Conservation (phyloP, 2,113 vertebrate genomes). For the Glaucomys volans region DNA sequence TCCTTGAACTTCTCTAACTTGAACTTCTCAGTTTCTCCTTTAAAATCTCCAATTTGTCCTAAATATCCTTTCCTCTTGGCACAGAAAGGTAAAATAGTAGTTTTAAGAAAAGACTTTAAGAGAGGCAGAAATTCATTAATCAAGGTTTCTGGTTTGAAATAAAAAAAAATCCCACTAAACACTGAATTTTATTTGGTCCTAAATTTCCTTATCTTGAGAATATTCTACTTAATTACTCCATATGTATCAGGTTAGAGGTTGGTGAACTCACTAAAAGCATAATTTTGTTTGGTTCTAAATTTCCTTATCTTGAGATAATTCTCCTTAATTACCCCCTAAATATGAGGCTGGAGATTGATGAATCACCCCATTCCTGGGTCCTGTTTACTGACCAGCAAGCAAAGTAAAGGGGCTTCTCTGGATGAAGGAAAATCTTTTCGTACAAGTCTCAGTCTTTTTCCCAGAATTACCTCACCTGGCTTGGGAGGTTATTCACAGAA, state of each 20-base stretch:
- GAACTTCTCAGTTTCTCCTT: background rate
- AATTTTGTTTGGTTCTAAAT: conserved; percentile 45
- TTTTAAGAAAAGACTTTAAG: conserved; percentile 7
- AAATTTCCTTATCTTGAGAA: conserved; percentile 21
- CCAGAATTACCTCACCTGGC: background rate
- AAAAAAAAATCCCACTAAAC: background rate
- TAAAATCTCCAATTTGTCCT: background rate
- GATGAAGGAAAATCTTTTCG: background rate
- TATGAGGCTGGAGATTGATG: background rate
- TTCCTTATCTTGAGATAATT: conserved; percentile 18
- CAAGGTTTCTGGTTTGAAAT: background rate
- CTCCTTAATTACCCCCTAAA: background rate
- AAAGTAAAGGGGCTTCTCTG: background rate
- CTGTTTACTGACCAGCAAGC: background rate
- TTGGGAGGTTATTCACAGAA: conserved; percentile 36
- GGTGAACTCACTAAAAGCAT: background rate
- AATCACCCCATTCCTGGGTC: background rate
- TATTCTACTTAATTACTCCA: background rate
- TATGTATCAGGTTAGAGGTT: background rate
- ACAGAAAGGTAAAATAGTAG: background rate
- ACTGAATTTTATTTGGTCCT: conserved; percentile 30
- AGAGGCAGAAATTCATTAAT: background rate
- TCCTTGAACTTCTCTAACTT: conserved; percentile 36
- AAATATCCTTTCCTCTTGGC: conserved; percentile 22
- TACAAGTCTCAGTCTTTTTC: background rate